A percentile compares a stretch with the other conserved stretches of the same genome.
phyloP scores from a whole-genome alignment of 2,797 vertebrate species.

The Florisuga fusca region DNA sequence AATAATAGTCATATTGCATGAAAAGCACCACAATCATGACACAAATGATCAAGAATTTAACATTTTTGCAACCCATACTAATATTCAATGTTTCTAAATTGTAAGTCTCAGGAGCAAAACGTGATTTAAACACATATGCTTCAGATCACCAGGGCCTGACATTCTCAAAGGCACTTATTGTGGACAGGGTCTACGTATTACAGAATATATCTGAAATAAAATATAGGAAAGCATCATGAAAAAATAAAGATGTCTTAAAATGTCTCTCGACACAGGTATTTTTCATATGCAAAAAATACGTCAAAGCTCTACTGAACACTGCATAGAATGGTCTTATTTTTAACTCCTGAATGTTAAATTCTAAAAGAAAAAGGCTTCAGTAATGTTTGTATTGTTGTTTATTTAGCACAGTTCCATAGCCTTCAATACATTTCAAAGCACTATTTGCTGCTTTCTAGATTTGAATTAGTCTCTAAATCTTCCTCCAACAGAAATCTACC shows the following conservation, averaged over 20 bases:
- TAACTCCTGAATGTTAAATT: background rate
- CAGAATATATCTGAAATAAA: background rate
- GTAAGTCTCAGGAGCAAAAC: background rate
- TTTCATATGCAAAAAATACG: background rate
- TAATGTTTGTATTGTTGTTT: background rate
- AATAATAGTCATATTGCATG: background rate
- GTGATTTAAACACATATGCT: background rate
- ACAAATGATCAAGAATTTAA: background rate
- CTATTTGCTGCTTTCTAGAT: slow-evolving; percentile 15
- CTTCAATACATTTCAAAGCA: background rate
- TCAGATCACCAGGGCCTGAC: background rate
- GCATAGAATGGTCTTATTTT: background rate
- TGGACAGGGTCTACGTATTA: background rate
- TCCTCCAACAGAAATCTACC: slow-evolving; percentile 19
- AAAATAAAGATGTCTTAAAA: background rate
- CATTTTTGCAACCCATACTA: background rate
- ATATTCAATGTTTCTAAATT: background rate
- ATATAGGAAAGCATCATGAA: background rate
- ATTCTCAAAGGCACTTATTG: background rate
- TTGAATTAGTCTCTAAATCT: slow-evolving; percentile 25
- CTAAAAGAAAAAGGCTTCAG: background rate
- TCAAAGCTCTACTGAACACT: background rate
- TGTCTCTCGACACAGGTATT: background rate
- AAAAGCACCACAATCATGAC: background rate
- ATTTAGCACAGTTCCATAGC: background rate